These are phyloP conservation scores for Oligia latruncula DNA, from an alignment of 2,888 invertebrate species.

Conservation along the genomic window DNA sequence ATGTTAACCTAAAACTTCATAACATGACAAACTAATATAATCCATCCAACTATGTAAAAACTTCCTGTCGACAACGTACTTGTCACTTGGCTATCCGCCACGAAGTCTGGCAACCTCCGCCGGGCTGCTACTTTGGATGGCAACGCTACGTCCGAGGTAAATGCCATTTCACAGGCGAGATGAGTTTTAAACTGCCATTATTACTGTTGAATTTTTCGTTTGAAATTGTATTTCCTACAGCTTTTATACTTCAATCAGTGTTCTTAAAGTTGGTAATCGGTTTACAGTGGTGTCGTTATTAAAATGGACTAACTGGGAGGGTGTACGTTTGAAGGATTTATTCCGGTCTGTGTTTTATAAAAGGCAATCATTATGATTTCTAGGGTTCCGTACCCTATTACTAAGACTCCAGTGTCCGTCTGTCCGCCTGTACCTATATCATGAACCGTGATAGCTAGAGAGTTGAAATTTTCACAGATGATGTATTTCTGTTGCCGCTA, in stretches of 20 bases:
- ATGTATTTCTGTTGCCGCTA: no score
- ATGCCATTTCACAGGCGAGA: constrained; percentile 56
- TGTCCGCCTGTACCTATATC: no score
- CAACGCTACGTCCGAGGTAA: constrained; percentile 46
- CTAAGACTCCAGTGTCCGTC: no score
- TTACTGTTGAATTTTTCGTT: constrained; percentile 44
- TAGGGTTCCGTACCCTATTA: no score
- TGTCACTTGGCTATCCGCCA: constrained; percentile 59
- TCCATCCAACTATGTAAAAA: constrained; percentile 19
- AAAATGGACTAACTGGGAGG: neutral
- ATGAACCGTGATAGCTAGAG: no score
- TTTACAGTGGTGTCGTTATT: constrained; percentile 1
- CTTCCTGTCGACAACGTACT: constrained; percentile 16
- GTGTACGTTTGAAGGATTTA: neutral
- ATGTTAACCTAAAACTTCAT: neutral
- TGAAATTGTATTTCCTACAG: constrained; percentile 38
- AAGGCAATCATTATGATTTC: neutral
- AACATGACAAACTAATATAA: constrained; percentile 15
- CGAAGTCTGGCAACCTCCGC: constrained; percentile 41
- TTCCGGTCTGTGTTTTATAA: neutral
- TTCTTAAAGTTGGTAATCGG: constrained; percentile 22
- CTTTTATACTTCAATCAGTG: constrained; percentile 44
- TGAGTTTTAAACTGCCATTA: constrained; percentile 64
- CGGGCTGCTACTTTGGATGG: constrained; percentile 26
- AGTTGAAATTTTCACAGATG: no score